phyloP scores from a whole-genome alignment of 2,888 invertebrate species.

The Lamellibrachia columna region DNA sequence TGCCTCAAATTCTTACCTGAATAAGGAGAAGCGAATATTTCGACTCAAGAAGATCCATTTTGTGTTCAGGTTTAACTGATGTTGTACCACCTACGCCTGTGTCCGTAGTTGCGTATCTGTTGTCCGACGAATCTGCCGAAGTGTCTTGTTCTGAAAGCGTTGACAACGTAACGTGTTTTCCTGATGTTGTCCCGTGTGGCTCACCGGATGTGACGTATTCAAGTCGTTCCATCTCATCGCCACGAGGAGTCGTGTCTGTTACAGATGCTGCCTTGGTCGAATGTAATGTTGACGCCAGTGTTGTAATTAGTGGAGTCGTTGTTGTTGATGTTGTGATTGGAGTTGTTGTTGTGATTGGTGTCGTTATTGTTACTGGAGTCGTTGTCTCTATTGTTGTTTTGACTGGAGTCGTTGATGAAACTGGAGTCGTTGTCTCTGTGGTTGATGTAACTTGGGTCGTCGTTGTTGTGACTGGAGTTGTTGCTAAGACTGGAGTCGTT shows the following conservation, averaged over 20 bases:
- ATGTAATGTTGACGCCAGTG: background rate
- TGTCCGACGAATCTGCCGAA: background rate
- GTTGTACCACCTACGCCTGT: background rate
- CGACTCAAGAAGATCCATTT: background rate
- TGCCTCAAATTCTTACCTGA: background rate
- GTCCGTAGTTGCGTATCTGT: background rate
- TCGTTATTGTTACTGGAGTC: background rate
- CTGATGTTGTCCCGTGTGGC: background rate
- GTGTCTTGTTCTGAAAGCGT: background rate
- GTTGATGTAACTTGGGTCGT: background rate
- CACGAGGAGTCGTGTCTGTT: too few relatives aligned
- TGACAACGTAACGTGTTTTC: background rate
- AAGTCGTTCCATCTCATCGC: too few relatives aligned
- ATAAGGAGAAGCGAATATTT: background rate
- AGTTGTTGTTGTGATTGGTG: background rate
- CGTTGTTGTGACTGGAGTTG: background rate
- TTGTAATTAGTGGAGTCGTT: background rate
- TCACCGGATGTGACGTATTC: background rate
- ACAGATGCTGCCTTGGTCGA: too few relatives aligned
- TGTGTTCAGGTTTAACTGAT: background rate
- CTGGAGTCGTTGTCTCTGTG: background rate
- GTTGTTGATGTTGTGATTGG: background rate
- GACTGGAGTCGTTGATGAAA: background rate
- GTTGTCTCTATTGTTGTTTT: background rate
- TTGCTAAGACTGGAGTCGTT: background rate